Evolutionary conservation across 2,888 invertebrate species (phyloP).

Genomic region (Ophion obscuratus): DNA sequence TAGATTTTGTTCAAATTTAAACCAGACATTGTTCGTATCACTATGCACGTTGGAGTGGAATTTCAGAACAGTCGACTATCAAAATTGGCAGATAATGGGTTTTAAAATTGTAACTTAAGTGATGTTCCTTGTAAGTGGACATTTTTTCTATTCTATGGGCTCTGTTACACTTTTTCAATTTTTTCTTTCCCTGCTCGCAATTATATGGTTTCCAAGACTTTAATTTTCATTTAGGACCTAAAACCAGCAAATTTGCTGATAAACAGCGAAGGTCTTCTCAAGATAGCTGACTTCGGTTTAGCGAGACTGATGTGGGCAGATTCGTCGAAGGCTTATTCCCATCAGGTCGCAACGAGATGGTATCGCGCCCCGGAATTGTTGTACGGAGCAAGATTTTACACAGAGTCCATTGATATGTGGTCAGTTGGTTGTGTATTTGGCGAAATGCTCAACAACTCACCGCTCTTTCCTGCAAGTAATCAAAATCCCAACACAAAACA

Average conservation of each 20-base stretch:
- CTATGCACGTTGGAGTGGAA: too few species aligned
- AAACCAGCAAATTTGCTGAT: conserved; percentile 98
- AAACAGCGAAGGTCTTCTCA: conserved; percentile 91
- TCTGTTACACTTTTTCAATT: too few species aligned
- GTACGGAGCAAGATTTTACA: conserved; percentile 96
- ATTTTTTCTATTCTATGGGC: too few species aligned
- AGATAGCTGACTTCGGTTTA: conserved; percentile 97
- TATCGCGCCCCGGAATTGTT: conserved; percentile 97
- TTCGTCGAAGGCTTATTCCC: conserved; percentile 86
- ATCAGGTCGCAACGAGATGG: conserved; percentile 94
- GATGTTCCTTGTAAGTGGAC: too few species aligned
- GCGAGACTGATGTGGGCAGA: conserved; percentile 89
- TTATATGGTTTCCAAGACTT: not conserved
- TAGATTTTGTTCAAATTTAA: too few species aligned
- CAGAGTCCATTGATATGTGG: conserved; percentile 97
- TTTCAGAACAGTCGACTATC: too few species aligned
- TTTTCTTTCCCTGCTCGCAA: not conserved
- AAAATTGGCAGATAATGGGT: too few species aligned
- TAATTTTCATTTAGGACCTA: conserved; percentile 88
- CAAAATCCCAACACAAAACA: not conserved
- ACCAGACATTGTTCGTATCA: too few species aligned
- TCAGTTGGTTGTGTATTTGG: conserved; percentile 97
- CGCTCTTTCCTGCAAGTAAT: conserved; percentile 93
- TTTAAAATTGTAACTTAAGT: too few species aligned
- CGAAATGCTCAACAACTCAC: conserved; percentile 95